Percentiles rank a stretch among this genome's conserved stretches.
Conservation (phyloP, 1,140 invertebrate genomes). For the Drosophila tristis region DNA sequence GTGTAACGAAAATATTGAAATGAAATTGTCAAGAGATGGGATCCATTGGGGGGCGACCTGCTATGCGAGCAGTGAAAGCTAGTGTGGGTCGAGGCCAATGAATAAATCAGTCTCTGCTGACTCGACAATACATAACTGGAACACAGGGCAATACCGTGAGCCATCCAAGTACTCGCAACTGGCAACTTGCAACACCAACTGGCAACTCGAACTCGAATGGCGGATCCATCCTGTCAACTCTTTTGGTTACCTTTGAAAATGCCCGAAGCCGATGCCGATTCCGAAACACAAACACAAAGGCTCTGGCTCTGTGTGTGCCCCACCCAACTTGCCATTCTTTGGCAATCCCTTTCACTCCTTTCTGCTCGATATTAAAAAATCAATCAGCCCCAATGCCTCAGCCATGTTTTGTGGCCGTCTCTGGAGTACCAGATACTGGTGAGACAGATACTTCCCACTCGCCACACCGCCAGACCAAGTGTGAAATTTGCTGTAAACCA, state of each 20-base stretch:
- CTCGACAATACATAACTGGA: neutral
- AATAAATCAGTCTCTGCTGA: conserved; percentile 23
- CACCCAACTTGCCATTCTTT: conserved; percentile 7
- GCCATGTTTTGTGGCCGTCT: conserved; percentile 53
- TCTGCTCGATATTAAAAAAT: conserved; percentile 59
- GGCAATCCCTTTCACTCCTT: neutral
- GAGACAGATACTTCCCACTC: conserved; percentile 37
- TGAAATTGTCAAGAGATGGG: conserved; percentile 68
- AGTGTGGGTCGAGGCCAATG: conserved; percentile 35
- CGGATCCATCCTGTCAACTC: too few relatives aligned
- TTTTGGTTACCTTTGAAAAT: too few relatives aligned
- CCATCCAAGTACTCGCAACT: too few relatives aligned
- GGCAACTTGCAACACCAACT: too few relatives aligned
- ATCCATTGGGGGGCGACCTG: neutral
- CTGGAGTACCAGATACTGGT: conserved; percentile 20
- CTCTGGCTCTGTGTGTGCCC: neutral
- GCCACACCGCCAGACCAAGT: conserved; percentile 51
- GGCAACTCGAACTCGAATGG: too few relatives aligned
- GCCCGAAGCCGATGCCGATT: too few relatives aligned
- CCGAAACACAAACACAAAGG: conserved; percentile 23
- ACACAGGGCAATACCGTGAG: too few relatives aligned
- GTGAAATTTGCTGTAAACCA: conserved; percentile 81
- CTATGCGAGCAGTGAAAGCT: conserved; percentile 39
- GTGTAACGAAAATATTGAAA: conserved; percentile 81
- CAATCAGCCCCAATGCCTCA: conserved; percentile 44